Percentiles rank a stretch among this genome's conserved stretches.
phyloP scores from a whole-genome alignment of 1,140 invertebrate genomes.

The Pteromalus puparum region DNA sequence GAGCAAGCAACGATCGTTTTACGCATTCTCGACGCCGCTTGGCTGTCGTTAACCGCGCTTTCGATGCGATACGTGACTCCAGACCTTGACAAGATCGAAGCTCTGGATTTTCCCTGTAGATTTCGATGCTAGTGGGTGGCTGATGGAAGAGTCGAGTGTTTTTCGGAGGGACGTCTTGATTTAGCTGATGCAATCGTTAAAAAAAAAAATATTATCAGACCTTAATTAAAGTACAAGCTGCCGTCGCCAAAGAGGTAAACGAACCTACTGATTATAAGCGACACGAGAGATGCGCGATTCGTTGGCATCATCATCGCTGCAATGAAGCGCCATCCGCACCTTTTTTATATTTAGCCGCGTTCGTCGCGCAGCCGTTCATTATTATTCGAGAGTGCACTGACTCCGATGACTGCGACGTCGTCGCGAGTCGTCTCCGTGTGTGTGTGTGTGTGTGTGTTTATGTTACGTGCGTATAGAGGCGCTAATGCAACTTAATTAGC shows the following conservation, averaged over 20 bases:
- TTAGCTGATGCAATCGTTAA: neutral
- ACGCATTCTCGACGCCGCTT: neutral
- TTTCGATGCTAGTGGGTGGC: too few species aligned
- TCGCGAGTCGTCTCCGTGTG: too few species aligned
- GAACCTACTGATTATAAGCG: slow-evolving; percentile 24
- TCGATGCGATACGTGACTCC: neutral
- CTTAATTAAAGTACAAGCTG: slow-evolving; percentile 28
- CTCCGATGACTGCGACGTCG: neutral
- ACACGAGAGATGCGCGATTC: slow-evolving; percentile 7
- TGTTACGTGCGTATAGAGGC: neutral
- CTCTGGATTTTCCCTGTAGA: too few species aligned
- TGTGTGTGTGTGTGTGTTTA: neutral
- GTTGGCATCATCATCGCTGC: slow-evolving; percentile 13
- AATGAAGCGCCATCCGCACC: slow-evolving; percentile 23
- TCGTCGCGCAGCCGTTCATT: slow-evolving; percentile 13
- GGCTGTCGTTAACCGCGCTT: neutral
- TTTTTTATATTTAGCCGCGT: slow-evolving; percentile 41
- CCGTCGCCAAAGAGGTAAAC: slow-evolving; percentile 41
- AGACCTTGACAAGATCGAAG: too few species aligned
- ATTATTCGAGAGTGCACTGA: slow-evolving; percentile 47
- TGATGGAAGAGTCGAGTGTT: too few species aligned
- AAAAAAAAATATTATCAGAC: too few species aligned
- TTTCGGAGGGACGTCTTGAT: neutral
- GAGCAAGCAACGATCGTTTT: neutral
- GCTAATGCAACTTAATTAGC: slow-evolving; percentile 41